Conservation (phyloP, 2,888 invertebrate species). For the Hofmannophila pseudospretella region DNA sequence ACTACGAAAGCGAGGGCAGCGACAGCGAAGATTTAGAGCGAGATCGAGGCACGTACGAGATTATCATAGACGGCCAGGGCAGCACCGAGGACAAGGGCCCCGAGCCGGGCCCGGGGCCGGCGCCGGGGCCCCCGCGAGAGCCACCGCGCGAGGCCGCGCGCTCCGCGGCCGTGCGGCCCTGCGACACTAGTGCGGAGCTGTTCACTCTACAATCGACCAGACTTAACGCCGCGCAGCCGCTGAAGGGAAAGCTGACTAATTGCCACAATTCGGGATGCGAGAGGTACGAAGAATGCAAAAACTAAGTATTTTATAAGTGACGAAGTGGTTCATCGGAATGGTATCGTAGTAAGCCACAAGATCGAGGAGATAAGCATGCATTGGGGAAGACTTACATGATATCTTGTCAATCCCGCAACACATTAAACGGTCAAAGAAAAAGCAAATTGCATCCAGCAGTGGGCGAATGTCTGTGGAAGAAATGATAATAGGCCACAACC, state of each 20-base stretch:
- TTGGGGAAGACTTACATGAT: no score
- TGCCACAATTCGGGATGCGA: constrained; percentile 93
- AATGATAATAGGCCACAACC: no score
- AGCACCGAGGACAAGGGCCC: constrained; percentile 42
- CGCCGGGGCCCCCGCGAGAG: constrained; percentile 37
- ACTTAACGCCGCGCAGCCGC: constrained; percentile 88
- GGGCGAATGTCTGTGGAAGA: no score
- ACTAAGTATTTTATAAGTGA: no score
- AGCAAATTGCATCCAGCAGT: no score
- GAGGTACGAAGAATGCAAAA: constrained; percentile 70
- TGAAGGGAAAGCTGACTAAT: constrained; percentile 92
- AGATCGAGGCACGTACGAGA: constrained; percentile 67
- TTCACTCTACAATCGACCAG: constrained; percentile 90
- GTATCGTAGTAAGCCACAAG: no score
- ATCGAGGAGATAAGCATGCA: no score
- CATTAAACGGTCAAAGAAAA: no score
- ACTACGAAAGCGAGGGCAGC: constrained; percentile 61
- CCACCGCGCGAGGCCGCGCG: constrained; percentile 74
- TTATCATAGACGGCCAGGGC: constrained; percentile 56
- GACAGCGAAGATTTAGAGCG: constrained; percentile 53
- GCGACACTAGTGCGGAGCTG: constrained; percentile 92
- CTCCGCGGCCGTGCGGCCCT: constrained; percentile 83
- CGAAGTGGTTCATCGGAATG: no score
- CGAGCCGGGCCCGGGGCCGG: constrained; percentile 46
- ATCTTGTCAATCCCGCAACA: no score